Conservation (phyloP, 2,888 invertebrate genomes). For the Conus canariensis region DNA sequence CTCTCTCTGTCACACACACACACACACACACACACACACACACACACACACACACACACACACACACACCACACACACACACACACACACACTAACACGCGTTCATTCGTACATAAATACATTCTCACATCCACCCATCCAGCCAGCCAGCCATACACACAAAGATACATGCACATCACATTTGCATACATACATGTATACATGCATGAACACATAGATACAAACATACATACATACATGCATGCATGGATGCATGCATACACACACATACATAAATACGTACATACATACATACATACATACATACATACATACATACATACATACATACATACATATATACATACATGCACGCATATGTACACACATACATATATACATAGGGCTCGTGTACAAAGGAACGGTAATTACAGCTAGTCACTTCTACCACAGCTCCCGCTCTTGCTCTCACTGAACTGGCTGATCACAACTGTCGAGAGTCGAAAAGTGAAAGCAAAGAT, state of each 20-base stretch:
- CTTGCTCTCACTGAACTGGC: not conserved
- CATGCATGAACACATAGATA: not conserved
- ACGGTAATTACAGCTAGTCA: not conserved
- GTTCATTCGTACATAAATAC: too few relatives aligned
- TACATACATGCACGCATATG: not conserved
- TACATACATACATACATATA: slow-evolving; percentile 14
- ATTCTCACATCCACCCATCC: too few relatives aligned
- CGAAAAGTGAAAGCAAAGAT: too few relatives aligned
- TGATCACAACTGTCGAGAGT: too few relatives aligned
- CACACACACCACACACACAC: too few relatives aligned
- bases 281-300: not conserved
- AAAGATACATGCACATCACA: too few relatives aligned
- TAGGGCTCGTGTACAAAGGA: not conserved
- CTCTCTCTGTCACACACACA: too few relatives aligned
- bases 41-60: too few relatives aligned
- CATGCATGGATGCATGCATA: not conserved
- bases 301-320: not conserved
- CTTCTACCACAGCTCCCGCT: not conserved
- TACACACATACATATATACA: slow-evolving; percentile 6
- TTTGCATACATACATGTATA: not conserved
- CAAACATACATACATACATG: not conserved
- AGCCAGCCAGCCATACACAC: too few relatives aligned
- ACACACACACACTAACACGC: too few relatives aligned
- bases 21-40: too few relatives aligned
- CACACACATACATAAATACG: not conserved